A percentile compares a stretch with the other conserved stretches of the same genome.
These are phyloP conservation scores for Gymnoscopelus microlampas DNA, from an alignment of 2,797 vertebrate species.

Conservation along the genomic window DNA sequence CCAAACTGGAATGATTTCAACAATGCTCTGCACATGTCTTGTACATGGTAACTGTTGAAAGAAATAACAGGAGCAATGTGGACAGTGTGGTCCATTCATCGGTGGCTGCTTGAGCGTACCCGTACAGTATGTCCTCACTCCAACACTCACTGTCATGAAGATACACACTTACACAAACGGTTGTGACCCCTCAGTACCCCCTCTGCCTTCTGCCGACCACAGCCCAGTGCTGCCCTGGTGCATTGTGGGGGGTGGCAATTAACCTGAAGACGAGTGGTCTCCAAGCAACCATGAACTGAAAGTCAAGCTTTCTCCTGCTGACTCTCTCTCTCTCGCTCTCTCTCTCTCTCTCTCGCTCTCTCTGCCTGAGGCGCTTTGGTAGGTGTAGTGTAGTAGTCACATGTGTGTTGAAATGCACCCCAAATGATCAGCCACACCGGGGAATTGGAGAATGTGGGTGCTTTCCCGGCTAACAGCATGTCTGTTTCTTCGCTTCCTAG, in stretches of 20 bases:
- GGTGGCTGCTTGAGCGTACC: constrained; percentile 18
- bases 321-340: constrained; percentile 58
- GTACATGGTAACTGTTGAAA: constrained; percentile 21
- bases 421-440: constrained; percentile 69
- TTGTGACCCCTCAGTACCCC: constrained; percentile 52
- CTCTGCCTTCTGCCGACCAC: constrained; percentile 63
- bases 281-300: constrained; percentile 79
- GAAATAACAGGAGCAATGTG: constrained; percentile 13
- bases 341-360: constrained; percentile 64
- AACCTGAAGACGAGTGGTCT: constrained; percentile 77
- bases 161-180: constrained; percentile 32
- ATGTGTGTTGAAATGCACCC: constrained; percentile 76
- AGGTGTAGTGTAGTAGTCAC: constrained; percentile 79
- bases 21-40: neutral
- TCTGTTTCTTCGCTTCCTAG: constrained; percentile 46
- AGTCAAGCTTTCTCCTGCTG: constrained; percentile 70
- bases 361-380: constrained; percentile 74
- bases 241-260: constrained; percentile 80
- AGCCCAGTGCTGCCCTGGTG: constrained; percentile 55
- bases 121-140: constrained; percentile 20
- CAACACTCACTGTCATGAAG: constrained; percentile 23
- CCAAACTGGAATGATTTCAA: neutral
- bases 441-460: constrained; percentile 65
- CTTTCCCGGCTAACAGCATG: constrained; percentile 60
- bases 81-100: neutral